Conservation (phyloP, 2,797 vertebrate species). For the Semotilus atromaculatus region DNA sequence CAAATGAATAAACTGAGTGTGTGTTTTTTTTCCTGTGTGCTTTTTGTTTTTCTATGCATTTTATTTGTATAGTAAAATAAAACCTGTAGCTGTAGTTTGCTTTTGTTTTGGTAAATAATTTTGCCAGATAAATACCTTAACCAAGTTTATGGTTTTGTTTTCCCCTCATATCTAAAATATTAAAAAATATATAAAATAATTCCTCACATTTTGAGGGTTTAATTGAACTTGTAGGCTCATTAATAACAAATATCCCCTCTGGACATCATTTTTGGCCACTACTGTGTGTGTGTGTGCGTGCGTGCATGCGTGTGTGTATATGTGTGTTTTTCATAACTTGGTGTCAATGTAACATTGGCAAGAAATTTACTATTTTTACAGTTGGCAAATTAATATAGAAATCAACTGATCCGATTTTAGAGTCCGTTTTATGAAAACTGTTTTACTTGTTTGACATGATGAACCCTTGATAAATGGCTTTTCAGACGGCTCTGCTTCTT, state of each 20-base stretch:
- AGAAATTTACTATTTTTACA: background rate
- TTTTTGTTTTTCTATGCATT: too few relatives aligned
- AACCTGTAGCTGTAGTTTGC: too few relatives aligned
- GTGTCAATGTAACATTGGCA: background rate
- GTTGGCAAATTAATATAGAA: background rate
- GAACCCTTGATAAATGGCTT: slow-evolving; percentile 13
- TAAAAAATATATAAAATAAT: background rate
- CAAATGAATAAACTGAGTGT: too few relatives aligned
- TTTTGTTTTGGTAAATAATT: background rate
- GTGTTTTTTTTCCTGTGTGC: too few relatives aligned
- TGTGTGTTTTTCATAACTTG: background rate
- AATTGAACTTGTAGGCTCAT: too few relatives aligned
- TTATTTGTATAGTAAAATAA: too few relatives aligned
- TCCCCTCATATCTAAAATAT: background rate
- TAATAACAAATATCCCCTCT: too few relatives aligned
- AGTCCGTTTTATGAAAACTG: background rate
- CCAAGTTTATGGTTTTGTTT: background rate
- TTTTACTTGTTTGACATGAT: slow-evolving; percentile 12
- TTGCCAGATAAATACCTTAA: background rate
- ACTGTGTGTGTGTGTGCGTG: too few relatives aligned
- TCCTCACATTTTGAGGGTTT: background rate
- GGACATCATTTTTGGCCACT: too few relatives aligned
- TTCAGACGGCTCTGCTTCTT: slow-evolving; percentile 34
- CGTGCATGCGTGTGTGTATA: background rate
- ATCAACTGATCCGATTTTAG: background rate